Percentiles rank a stretch among this genome's conserved stretches.
These are phyloP conservation scores for Montipora efflorescens DNA, from an alignment of 64 coral and sea anemone species.

Conservation along the genomic window DNA sequence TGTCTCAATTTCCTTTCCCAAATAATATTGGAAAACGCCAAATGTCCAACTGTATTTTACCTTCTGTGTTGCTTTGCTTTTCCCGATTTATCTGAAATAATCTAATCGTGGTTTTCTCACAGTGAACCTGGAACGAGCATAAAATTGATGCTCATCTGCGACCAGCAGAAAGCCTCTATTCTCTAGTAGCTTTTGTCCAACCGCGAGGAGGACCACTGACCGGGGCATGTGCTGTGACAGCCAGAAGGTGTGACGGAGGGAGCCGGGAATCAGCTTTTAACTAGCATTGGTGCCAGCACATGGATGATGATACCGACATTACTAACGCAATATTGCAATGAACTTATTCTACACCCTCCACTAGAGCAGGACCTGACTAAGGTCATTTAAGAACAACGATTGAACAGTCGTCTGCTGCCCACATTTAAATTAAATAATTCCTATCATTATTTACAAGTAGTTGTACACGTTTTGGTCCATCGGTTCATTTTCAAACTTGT, in stretches of 20 bases:
- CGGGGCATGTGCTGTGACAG: neutral
- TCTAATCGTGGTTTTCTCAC: neutral
- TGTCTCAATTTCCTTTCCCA: too few relatives aligned
- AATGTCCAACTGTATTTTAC: too few relatives aligned
- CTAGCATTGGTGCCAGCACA: neutral
- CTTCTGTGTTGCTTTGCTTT: too few relatives aligned
- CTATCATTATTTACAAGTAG: constrained; percentile 48
- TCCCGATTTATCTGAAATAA: too few relatives aligned
- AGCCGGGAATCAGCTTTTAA: neutral
- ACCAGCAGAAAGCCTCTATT: neutral
- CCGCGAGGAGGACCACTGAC: too few relatives aligned
- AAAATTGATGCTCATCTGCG: neutral
- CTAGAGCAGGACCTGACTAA: neutral
- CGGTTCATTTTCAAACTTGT: constrained; percentile 38
- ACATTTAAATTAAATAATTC: constrained; percentile 61
- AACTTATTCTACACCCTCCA: constrained; percentile 25
- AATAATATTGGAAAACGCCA: too few relatives aligned
- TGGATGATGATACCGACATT: neutral
- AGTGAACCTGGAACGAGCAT: neutral
- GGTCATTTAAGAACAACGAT: neutral
- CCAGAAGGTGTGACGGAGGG: neutral
- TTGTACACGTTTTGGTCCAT: constrained; percentile 30
- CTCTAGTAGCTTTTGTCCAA: neutral
- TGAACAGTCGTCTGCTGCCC: constrained; percentile 5
- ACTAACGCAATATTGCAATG: constrained; percentile 2